These are phyloP conservation scores for Bathynomus jamesi DNA, from an alignment of 1,140 invertebrate genomes.

Conservation along the genomic window DNA sequence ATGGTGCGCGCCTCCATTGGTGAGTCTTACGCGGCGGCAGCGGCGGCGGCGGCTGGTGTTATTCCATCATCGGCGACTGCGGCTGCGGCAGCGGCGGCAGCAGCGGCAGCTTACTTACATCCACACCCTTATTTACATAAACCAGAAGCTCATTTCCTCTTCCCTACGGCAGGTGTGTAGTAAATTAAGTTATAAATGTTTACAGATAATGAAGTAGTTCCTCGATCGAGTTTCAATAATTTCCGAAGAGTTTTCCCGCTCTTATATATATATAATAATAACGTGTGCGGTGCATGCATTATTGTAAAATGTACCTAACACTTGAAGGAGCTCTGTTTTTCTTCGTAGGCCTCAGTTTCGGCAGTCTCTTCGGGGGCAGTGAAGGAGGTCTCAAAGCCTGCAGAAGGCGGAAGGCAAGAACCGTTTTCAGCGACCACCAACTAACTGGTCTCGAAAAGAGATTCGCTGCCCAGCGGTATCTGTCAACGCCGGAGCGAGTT, in stretches of 20 bases:
- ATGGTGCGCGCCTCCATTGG: constrained; percentile 33
- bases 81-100: constrained; percentile 32
- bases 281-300: too few relatives aligned
- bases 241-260: too few relatives aligned
- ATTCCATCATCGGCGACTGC: constrained; percentile 22
- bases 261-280: too few relatives aligned
- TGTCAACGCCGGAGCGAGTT: constrained; percentile 92
- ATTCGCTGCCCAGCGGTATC: constrained; percentile 91
- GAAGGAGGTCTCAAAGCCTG: constrained; percentile 71
- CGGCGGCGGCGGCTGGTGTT: constrained; percentile 32
- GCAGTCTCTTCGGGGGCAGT: constrained; percentile 57
- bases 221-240: too few relatives aligned
- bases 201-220: too few relatives aligned
- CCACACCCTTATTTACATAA: constrained; percentile 48
- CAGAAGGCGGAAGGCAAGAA: constrained; percentile 83
- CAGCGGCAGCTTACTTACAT: constrained; percentile 42
- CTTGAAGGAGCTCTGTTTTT: constrained; percentile 22
- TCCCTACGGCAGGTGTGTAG: constrained; percentile 47
- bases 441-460: constrained; percentile 87
- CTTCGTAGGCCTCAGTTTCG: constrained; percentile 58
- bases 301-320: too few relatives aligned
- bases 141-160: constrained; percentile 47
- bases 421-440: constrained; percentile 96
- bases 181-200: too few relatives aligned
- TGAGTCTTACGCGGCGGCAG: constrained; percentile 35